Conservation (phyloP, 2,888 invertebrate species). For the Mesopsocus fuscifrons region DNA sequence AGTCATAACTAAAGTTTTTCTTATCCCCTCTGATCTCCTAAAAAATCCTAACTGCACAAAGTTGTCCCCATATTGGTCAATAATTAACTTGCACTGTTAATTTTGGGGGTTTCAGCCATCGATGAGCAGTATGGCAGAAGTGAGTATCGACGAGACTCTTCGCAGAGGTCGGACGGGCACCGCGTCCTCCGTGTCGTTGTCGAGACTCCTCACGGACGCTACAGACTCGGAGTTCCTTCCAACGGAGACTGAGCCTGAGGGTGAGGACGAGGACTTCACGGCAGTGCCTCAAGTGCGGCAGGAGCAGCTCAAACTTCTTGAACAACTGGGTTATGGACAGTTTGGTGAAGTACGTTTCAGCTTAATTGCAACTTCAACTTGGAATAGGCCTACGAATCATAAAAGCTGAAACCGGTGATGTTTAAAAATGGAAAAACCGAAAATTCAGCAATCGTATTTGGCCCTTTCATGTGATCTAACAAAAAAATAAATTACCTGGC, state of each 20-base stretch:
- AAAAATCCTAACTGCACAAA: too few species aligned
- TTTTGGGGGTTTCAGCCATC: conserved; percentile 26
- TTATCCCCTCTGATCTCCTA: too few species aligned
- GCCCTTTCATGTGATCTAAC: too few species aligned
- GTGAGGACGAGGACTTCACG: conserved; percentile 27
- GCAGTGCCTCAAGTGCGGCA: conserved; percentile 43
- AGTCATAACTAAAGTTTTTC: too few species aligned
- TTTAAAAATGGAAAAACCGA: too few species aligned
- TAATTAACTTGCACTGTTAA: too few species aligned
- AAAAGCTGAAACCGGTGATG: too few species aligned
- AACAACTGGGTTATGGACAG: conserved; percentile 56
- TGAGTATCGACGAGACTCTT: conserved; percentile 25
- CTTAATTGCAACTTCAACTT: too few species aligned
- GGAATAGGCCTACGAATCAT: too few species aligned
- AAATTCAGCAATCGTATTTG: too few species aligned
- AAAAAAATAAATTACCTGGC: neutral
- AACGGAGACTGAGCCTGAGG: conserved; percentile 31
- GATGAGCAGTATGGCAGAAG: conserved; percentile 25
- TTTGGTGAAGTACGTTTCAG: conserved; percentile 40
- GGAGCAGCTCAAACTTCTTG: conserved; percentile 50
- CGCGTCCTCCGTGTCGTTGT: conserved; percentile 22
- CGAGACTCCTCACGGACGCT: conserved; percentile 22
- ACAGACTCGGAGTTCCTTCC: conserved; percentile 25
- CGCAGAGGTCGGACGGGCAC: neutral
- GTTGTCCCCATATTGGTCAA: too few species aligned